Conservation (phyloP, 1,140 invertebrate species). For the Linepithema humile region DNA sequence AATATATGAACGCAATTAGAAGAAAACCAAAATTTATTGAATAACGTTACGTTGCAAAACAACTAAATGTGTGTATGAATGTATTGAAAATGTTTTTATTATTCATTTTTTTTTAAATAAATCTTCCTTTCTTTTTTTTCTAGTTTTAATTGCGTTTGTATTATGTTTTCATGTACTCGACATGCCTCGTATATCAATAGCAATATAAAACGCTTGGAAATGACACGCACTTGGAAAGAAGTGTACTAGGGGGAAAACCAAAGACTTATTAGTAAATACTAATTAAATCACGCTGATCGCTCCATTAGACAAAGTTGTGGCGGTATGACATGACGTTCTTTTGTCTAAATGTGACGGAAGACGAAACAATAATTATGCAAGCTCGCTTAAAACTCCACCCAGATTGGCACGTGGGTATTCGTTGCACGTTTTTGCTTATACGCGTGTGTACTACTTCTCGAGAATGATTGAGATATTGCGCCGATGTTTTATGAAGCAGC, state of each 20-base stretch:
- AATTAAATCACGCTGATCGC: conserved; percentile 24
- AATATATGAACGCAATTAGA: neutral
- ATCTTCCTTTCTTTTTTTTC: too few species aligned
- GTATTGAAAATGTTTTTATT: too few species aligned
- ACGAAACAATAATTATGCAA: neutral
- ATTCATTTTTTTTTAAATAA: too few species aligned
- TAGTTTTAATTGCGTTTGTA: too few species aligned
- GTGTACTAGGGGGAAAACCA: conserved; percentile 12
- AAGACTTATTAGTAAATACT: conserved; percentile 47
- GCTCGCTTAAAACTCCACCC: neutral
- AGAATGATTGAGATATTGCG: too few species aligned
- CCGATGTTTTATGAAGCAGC: too few species aligned
- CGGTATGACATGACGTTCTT: neutral
- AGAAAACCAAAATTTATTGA: neutral
- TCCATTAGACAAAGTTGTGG: conserved; percentile 4
- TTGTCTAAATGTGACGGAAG: conserved; percentile 4
- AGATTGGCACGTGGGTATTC: neutral
- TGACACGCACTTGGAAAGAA: neutral
- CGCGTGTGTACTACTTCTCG: too few species aligned
- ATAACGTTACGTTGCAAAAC: too few species aligned
- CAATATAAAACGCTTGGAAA: too few species aligned
- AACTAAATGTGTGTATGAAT: too few species aligned
- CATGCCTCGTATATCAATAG: too few species aligned
- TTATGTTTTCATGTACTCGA: too few species aligned
- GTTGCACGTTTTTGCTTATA: neutral